These are phyloP conservation scores for Xylota segnis DNA, from an alignment of 2,888 invertebrate species.

Conservation along the genomic window DNA sequence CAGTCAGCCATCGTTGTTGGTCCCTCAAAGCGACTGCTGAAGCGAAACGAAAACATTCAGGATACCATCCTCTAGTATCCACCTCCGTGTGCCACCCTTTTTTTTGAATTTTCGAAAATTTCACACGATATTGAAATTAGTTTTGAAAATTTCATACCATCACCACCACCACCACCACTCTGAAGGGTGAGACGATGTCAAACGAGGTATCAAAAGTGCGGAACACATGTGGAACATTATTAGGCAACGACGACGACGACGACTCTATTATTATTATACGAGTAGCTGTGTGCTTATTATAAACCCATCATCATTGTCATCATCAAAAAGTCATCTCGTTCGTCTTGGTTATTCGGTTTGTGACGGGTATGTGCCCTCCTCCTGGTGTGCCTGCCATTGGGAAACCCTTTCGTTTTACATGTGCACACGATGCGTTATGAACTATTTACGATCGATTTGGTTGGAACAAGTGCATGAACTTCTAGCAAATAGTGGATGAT, in stretches of 20 bases:
- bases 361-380: neutral
- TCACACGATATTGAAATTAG: conserved; percentile 64
- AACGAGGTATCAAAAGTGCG: conserved; percentile 47
- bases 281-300: conserved; percentile 67
- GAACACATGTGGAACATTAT: conserved; percentile 51
- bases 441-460: conserved; percentile 74
- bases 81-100: conserved; percentile 2
- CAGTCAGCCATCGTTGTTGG: neutral
- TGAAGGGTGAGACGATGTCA: conserved; percentile 42
- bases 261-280: conserved; percentile 25
- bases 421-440: conserved; percentile 37
- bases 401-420: conserved; percentile 37
- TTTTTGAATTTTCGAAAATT: conserved; percentile 39
- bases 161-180: too few species aligned
- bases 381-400: conserved; percentile 5
- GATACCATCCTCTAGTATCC: neutral
- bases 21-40: conserved; percentile 7
- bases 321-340: conserved; percentile 66
- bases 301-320: conserved; percentile 74
- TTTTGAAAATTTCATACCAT: conserved; percentile 32
- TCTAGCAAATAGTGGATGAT: conserved; percentile 72
- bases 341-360: conserved; percentile 9
- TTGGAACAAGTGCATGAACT: conserved; percentile 74
- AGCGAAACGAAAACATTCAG: conserved; percentile 72
- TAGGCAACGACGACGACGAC: conserved; percentile 36